Evolutionary conservation across 1,140 invertebrate genomes (phyloP), one percentile per base, ranked within the genome.

Genomic region (Philotrypesis tridentata): DNA sequence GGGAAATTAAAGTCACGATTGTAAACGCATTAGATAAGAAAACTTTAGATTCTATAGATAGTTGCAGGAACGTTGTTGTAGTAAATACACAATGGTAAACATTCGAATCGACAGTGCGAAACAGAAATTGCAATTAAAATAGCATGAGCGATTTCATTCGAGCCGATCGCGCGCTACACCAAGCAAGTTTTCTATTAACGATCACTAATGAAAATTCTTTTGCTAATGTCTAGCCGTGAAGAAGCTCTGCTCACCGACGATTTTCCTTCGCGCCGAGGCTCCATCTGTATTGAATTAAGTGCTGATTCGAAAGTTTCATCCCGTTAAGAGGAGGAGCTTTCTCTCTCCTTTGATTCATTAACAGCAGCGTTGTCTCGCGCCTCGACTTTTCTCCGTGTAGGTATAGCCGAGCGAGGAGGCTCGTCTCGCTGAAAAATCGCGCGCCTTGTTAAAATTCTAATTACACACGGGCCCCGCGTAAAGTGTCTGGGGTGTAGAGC

Each of bases 301-400:
- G 74, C 74, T 65, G 60, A 76, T 76, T 65, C 33, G 0, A 23
- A 76, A 76, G 21, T 60, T 63, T 23, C 1, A 21, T 72, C 8
- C 21, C 7, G 37, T 8, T 65, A 76, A 63, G 29, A 61, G 23
- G 29, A 37, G 21, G 33, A 63, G n/a, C 60, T 61, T 75, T n/a
- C n/a, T n/a, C 12, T 61, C 60, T 4, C 75, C 33, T 77, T 77
- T 77, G 75, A 77, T 77, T 77, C 75, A 77, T 77, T 67, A 77
- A 63, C 37, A 37, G n/a, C 75, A 9, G 6, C 33, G 8, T 33
- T 55, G 60, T 40, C 29, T 75, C n/a, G 17, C 31, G 61, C 55
- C 67, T 65, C 48, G 61, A 48, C 31, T 9, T 55, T 60, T 31
- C 25, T 12, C 7, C 71, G 1, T 14, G 4, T 37, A 37, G n/a